Percentiles rank a stretch among this genome's conserved stretches.
These are phyloP conservation scores for Pitangus sulphuratus DNA, from an alignment of 2,797 vertebrate species.

Conservation along the genomic window DNA sequence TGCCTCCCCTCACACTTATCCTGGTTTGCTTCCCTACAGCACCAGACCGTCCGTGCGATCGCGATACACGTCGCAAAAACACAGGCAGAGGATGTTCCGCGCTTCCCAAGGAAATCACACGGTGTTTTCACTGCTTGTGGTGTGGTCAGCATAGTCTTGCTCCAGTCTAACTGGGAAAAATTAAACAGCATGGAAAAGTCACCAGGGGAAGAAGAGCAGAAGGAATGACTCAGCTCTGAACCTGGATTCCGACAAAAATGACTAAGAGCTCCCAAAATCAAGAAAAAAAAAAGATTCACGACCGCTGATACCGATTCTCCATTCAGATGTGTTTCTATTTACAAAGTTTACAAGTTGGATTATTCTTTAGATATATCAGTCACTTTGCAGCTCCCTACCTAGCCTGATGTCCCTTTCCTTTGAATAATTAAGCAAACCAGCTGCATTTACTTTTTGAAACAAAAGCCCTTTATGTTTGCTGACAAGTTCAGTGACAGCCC, in stretches of 20 bases:
- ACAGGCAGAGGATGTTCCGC: not conserved
- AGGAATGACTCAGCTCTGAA: slow-evolving; percentile 61
- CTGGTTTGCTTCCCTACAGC: not conserved
- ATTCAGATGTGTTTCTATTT: not conserved
- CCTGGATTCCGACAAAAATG: slow-evolving; percentile 49
- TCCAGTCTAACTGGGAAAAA: slow-evolving; percentile 45
- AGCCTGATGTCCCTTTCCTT: not conserved
- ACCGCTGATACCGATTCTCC: slow-evolving; percentile 1
- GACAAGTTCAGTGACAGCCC: not conserved
- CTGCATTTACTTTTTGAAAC: not conserved
- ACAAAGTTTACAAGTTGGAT: not conserved
- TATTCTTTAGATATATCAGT: not conserved
- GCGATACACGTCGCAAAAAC: fast-evolving
- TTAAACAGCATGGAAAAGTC: slow-evolving; percentile 50
- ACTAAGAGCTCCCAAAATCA: slow-evolving; percentile 52
- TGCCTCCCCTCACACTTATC: not conserved
- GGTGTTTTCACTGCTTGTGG: not conserved
- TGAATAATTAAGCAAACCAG: not conserved
- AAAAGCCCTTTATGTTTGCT: not conserved
- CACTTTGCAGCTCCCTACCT: not conserved
- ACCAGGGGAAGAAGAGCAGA: slow-evolving; percentile 45
- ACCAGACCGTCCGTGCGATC: fast-evolving
- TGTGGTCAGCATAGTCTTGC: not conserved
- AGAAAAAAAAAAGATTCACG: not conserved
- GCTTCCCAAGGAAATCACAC: not conserved